Evolutionary conservation across 35 echinoderm and acorn worm species (phyloP).

Genomic region (Stichopus chloronotus): DNA sequence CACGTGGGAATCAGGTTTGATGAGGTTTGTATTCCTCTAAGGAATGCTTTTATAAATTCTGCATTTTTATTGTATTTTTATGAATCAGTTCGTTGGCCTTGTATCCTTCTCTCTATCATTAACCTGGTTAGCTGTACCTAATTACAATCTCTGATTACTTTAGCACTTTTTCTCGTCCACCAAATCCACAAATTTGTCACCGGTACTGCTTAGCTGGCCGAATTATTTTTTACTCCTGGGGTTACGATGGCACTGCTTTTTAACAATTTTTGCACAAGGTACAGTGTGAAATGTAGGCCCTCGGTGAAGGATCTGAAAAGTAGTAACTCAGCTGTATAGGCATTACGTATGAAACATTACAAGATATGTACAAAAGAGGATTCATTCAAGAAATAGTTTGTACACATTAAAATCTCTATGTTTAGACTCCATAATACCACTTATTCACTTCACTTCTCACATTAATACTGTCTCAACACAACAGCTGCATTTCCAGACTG

Average conservation of each 20-base stretch:
- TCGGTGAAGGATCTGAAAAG: too few species aligned
- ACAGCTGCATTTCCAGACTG: too few species aligned
- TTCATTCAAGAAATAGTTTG: too few species aligned
- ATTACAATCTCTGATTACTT: constrained; percentile 7
- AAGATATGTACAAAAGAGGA: too few species aligned
- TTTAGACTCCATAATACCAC: too few species aligned
- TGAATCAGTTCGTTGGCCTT: constrained; percentile 24
- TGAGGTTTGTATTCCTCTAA: neutral
- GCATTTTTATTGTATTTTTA: neutral
- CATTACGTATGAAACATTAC: too few species aligned
- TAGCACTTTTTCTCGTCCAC: neutral
- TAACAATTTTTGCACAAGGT: too few species aligned
- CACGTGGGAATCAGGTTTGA: neutral
- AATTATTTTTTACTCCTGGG: neutral
- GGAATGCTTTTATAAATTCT: neutral
- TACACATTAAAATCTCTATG: too few species aligned
- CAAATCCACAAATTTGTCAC: neutral
- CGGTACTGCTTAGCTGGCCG: neutral
- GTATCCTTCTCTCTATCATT: constrained; percentile 29
- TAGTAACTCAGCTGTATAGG: too few species aligned
- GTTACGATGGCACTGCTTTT: neutral
- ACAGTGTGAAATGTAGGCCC: too few species aligned
- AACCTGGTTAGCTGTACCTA: constrained; percentile 13
- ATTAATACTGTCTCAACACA: too few species aligned
- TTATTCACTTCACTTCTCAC: too few species aligned